Evolutionary conservation across 2,888 invertebrate species (phyloP).

Genomic region (Lasioglossum figueresi): DNA sequence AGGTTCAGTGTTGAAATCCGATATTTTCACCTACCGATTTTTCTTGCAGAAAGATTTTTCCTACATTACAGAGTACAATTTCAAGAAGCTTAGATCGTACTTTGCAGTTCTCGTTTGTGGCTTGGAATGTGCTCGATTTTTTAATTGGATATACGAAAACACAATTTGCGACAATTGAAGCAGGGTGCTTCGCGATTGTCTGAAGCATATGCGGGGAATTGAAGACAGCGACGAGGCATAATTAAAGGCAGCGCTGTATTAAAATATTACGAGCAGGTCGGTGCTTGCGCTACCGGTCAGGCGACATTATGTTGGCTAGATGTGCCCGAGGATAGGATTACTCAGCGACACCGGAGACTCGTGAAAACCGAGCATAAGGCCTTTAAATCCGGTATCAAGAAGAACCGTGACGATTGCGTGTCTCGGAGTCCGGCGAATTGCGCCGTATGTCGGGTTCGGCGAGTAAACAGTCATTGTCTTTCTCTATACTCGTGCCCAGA

Average conservation of each 20-base stretch:
- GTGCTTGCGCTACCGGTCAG: slow-evolving; percentile 76
- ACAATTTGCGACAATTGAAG: background rate
- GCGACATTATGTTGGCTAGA: slow-evolving; percentile 74
- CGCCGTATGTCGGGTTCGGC: slow-evolving; percentile 3
- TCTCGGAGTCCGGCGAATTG: slow-evolving; percentile 52
- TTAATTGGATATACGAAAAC: background rate
- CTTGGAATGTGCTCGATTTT: background rate
- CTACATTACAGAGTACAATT: background rate
- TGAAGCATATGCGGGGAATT: background rate
- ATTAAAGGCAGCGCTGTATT: slow-evolving; percentile 33
- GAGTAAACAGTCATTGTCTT: slow-evolving; percentile 35
- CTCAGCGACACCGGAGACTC: slow-evolving; percentile 78
- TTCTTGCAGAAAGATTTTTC: too few species aligned
- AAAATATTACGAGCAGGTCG: slow-evolving; percentile 67
- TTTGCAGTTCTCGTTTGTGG: background rate
- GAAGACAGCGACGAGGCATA: background rate
- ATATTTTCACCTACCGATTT: too few species aligned
- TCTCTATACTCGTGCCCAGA: background rate
- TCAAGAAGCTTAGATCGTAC: background rate
- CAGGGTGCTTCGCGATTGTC: background rate
- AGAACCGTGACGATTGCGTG: slow-evolving; percentile 69
- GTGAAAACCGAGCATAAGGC: slow-evolving; percentile 77
- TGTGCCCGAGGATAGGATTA: slow-evolving; percentile 76
- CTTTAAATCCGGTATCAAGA: slow-evolving; percentile 70
- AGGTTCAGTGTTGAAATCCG: too few species aligned